A percentile compares a stretch with the other conserved stretches of the same genome.
Evolutionary conservation across 2,888 invertebrate species (phyloP).

Genomic region (Trichacis sp.): DNA sequence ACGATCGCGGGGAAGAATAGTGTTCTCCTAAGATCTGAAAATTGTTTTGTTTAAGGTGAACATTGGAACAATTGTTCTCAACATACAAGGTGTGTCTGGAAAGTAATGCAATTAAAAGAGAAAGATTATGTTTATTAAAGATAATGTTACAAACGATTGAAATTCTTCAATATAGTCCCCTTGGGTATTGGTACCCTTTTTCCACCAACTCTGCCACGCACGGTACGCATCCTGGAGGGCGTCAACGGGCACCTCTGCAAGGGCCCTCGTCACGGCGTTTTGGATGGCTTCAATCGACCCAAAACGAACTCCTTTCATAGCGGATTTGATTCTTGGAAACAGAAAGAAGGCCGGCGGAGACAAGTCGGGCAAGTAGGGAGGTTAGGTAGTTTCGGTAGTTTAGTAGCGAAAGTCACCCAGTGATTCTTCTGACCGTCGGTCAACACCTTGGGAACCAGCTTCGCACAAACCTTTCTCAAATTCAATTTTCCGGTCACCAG

Average conservation of each 20-base stretch:
- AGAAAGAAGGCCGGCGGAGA: constrained; percentile 9
- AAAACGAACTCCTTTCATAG: constrained; percentile 5
- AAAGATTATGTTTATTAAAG: too few relatives aligned
- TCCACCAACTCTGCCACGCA: constrained; percentile 7
- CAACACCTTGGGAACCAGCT: constrained; percentile 44
- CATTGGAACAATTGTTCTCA: too few relatives aligned
- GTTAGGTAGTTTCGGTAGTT: constrained; percentile 9
- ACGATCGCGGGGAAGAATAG: too few relatives aligned
- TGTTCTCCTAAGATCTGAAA: too few relatives aligned
- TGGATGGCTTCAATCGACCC: background rate
- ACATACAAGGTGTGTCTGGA: too few relatives aligned
- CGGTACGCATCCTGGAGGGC: constrained; percentile 4
- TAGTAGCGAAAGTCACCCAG: constrained; percentile 10
- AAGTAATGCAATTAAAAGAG: too few relatives aligned
- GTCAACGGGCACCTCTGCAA: constrained; percentile 5
- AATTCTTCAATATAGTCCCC: too few relatives aligned
- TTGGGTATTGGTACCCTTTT: background rate
- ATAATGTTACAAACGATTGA: too few relatives aligned
- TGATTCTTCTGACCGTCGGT: constrained; percentile 38
- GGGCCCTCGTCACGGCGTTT: background rate
- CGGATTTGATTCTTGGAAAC: constrained; percentile 5
- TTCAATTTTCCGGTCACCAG: constrained; percentile 36
- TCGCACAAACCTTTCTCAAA: constrained; percentile 46
- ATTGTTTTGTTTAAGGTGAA: too few relatives aligned
- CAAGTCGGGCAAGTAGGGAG: constrained; percentile 4